A percentile compares a stretch with the other conserved stretches of the same genome.
phyloP scores from a whole-genome alignment of 2,888 invertebrate genomes.

The Mimas tiliae region DNA sequence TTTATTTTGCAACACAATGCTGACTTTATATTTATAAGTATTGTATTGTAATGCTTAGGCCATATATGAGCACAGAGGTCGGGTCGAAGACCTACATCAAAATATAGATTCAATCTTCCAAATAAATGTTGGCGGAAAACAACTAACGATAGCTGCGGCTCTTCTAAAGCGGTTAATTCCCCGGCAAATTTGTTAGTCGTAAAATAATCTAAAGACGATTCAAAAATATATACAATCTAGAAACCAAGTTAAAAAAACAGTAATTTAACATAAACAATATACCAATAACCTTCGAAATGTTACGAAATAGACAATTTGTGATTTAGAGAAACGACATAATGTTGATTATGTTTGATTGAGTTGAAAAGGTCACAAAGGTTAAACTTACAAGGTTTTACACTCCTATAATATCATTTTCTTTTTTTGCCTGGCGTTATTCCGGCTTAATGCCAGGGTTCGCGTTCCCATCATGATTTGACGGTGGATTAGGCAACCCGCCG shows the following conservation, averaged over 20 bases:
- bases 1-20: not conserved
- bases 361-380: not conserved
- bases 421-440: too few species aligned
- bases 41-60: slow-evolving; percentile 11
- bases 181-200: too few species aligned
- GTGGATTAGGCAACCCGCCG: too few species aligned
- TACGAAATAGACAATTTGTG: not conserved
- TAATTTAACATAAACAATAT: not conserved
- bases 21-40: not conserved
- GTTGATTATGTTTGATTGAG: not conserved
- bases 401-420: not conserved
- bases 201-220: too few species aligned
- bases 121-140: too few species aligned
- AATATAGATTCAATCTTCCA: not conserved
- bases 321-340: not conserved
- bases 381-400: not conserved
- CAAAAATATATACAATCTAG: too few species aligned
- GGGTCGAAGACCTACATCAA: not conserved
- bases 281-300: slow-evolving; percentile 9
- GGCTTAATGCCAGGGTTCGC: too few species aligned
- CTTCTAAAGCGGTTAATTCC: too few species aligned
- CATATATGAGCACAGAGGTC: not conserved
- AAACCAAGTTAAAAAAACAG: not conserved
- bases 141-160: too few species aligned
- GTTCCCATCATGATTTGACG: too few species aligned